Evolutionary conservation across 2,888 invertebrate species (phyloP).

Genomic region (Heteropelma amictum): DNA sequence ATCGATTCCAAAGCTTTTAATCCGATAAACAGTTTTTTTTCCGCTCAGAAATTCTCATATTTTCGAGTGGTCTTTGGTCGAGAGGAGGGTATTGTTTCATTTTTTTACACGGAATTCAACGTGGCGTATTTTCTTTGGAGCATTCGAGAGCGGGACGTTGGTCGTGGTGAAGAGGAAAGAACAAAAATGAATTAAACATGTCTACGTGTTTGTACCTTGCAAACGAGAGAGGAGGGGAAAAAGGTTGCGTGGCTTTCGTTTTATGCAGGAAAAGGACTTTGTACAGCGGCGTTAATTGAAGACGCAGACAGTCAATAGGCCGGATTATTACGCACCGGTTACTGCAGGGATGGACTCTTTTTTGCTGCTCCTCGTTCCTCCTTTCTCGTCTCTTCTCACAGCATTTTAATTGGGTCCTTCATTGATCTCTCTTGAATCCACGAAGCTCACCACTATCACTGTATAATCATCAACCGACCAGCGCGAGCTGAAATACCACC

Average conservation of each 20-base stretch:
- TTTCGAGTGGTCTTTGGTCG: no score
- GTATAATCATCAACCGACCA: background rate
- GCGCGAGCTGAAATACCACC: background rate
- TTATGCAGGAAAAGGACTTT: slow-evolving; percentile 4
- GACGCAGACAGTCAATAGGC: slow-evolving; percentile 52
- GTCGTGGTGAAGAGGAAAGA: no score
- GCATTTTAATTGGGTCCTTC: slow-evolving; percentile 59
- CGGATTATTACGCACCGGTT: slow-evolving; percentile 55
- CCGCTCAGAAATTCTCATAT: no score
- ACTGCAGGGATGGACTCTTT: slow-evolving; percentile 12
- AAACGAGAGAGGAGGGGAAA: background rate
- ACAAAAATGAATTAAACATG: background rate
- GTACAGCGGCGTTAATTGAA: slow-evolving; percentile 46
- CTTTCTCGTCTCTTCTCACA: background rate
- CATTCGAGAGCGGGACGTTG: no score
- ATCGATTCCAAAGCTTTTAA: no score
- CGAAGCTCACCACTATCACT: slow-evolving; percentile 11
- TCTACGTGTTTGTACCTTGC: background rate
- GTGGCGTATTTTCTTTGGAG: no score
- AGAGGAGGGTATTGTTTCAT: no score
- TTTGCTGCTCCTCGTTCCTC: background rate
- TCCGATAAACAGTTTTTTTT: no score
- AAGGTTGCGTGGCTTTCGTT: background rate
- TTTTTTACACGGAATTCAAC: no score
- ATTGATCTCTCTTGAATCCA: slow-evolving; percentile 27